Percentiles rank a stretch among this genome's conserved stretches.
These are phyloP conservation scores for Lophotis ruficrista DNA, from an alignment of 2,113 vertebrate species.

Conservation along the genomic window DNA sequence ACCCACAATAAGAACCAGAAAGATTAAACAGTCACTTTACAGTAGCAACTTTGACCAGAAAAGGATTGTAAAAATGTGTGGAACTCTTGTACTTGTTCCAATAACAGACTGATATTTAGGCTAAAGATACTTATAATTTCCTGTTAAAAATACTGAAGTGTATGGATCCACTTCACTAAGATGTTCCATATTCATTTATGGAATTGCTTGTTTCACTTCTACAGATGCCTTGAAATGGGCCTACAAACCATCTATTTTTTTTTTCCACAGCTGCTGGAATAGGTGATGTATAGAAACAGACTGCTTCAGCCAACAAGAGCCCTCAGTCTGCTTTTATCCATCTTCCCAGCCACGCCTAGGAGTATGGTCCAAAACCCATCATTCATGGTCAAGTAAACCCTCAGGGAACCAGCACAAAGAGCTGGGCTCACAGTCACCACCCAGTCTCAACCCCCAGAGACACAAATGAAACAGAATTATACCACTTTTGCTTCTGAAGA, in stretches of 20 bases:
- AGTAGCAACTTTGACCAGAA: not conserved
- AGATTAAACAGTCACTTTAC: not conserved
- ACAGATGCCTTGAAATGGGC: not conserved
- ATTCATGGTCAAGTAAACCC: not conserved
- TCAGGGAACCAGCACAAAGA: not conserved
- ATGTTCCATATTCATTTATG: not conserved
- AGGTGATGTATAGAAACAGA: not conserved
- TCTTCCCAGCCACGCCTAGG: fast-evolving
- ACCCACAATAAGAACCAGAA: not conserved
- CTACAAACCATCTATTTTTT: not conserved
- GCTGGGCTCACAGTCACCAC: not conserved
- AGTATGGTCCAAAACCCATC: not conserved
- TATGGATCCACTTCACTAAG: not conserved
- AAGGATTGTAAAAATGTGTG: not conserved
- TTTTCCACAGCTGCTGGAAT: not conserved
- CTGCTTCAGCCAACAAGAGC: not conserved
- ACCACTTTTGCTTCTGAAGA: not conserved
- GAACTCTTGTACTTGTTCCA: not conserved
- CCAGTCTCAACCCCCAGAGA: not conserved
- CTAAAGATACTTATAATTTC: not conserved
- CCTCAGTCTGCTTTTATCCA: not conserved
- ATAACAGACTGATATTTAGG: not conserved
- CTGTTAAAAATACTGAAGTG: not conserved
- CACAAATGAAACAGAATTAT: too few relatives aligned
- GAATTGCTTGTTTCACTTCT: not conserved